Base-by-base conservation (phyloP, 2,797 vertebrate genomes). In the Brachyrhaphis roseni region DNA sequence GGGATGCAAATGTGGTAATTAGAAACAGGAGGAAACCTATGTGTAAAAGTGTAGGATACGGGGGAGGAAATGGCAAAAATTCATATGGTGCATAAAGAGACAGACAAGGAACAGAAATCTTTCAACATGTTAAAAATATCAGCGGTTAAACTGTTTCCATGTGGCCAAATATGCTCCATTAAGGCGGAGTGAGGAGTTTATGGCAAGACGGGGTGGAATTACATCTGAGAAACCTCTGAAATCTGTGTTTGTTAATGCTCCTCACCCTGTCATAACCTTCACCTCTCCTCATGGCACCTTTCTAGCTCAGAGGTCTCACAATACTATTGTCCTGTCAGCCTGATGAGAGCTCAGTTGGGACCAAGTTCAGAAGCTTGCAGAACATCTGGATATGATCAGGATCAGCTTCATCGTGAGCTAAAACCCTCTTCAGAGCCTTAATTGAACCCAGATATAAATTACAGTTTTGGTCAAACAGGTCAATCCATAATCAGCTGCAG, bases 371-470 rank as follows among this genome's bases (percentile, higher is more conserved):
- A 83, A 90, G 89, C 84, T 83, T 41, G 39, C 34, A 78, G 68
- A 78, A 83, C 94, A 95, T 94, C 93, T 95, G 94, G 92, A 88
- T 90, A 86, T 84, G 87, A 94, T 95, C 91, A 90, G 72, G 28
- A 86, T 72, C 77, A 80, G n/a, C 83, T 84, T 76, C 34, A 75
- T 62, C 62, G 62, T 79, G 71, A 79, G 74, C 85, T 75, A 88
- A 92, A 91, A 81, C 83, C 77, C 68, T 77, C 74, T 78, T 83
- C 72, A 85, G 82, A 80, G 74, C 76, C 84, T 78, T 79, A 84
- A 87, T 75, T 82, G 66, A 80, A 83, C 76, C 74, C 80, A 88
- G 89, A 64, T 34, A 55, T 41, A 77, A 64, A 91, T 92, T 80
- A 91, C 78, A 83, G 86, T 84, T 88, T 81, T 90, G 86, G 87